Evolutionary conservation across 2,113 vertebrate genomes (phyloP), one percentile per base, ranked within the genome.

Genomic region (Silurus glanis): DNA sequence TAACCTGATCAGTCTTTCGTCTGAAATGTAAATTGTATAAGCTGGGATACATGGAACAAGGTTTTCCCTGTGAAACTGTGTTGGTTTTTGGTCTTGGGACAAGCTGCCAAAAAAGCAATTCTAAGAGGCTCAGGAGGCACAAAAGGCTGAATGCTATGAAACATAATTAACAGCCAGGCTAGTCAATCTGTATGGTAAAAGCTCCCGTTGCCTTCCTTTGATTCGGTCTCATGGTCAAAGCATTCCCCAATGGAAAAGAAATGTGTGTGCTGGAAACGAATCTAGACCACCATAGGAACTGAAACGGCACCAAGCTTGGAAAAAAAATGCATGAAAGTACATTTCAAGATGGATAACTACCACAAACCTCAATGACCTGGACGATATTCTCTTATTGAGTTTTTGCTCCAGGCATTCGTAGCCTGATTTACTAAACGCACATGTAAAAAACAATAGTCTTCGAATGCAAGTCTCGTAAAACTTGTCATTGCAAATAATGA

Each of bases 121-220:
- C 83, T 64, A 17, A 59, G 19, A 53, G 62, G 69, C 69, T 67
- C 25, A 51, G 58, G 45, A 79, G 81, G 53, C 49, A n/a, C 74
- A 55, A 37, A 45, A 76, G n/a, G 19, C 83, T 67, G 83, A 66
- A 76, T 37, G 85, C 21, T 75, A 69, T 85, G 78, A 76, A 62
- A 83, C 80, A 53, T 87, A 86, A 90, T 92, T 88, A 89, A 75
- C 78, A 66, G 74, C 58, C 64, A 53, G 72, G 56, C 56, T 61
- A 25, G 66, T 86, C 75, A 66, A 53, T 78, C 19, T 80, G 74
- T 56, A 67, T 53, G 61, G 75, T n/a, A 59, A 62, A 84, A 72
- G 37, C 64, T 17, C 23, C 23, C 2, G 8, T 53, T 64, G 62
- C 16, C 69, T 67, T 61, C 25, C 47, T 62, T 79, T 64, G 25